These are phyloP conservation scores for Acleris sparsana DNA, from an alignment of 2,888 invertebrate genomes.

Conservation along the genomic window DNA sequence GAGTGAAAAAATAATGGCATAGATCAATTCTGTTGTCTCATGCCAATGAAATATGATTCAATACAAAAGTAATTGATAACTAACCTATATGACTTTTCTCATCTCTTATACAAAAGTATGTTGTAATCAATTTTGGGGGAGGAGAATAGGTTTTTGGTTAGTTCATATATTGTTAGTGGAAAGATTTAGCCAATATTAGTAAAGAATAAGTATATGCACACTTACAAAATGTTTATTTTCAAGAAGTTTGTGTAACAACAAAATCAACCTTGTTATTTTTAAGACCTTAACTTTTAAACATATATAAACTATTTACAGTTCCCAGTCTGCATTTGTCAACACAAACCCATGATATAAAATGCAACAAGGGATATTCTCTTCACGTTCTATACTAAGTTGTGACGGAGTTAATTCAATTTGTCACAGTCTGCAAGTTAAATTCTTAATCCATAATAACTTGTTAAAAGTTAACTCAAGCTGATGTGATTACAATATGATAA, in stretches of 20 bases:
- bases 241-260: slow-evolving; percentile 83
- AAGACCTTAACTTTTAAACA: slow-evolving; percentile 81
- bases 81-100: neutral
- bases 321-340: slow-evolving; percentile 78
- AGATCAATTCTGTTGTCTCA: neutral
- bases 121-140: slow-evolving; percentile 41
- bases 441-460: slow-evolving; percentile 68
- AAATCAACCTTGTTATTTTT: slow-evolving; percentile 81
- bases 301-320: slow-evolving; percentile 82
- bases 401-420: slow-evolving; percentile 79
- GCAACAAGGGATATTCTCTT: slow-evolving; percentile 78
- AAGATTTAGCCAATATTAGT: slow-evolving; percentile 31
- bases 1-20: slow-evolving; percentile 21
- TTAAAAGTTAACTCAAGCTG: slow-evolving; percentile 72
- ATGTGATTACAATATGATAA: slow-evolving; percentile 77
- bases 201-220: slow-evolving; percentile 73
- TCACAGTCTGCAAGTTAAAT: slow-evolving; percentile 74
- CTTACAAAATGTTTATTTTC: slow-evolving; percentile 84
- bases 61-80: slow-evolving; percentile 12
- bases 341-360: slow-evolving; percentile 81
- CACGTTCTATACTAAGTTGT: slow-evolving; percentile 80
- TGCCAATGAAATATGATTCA: slow-evolving; percentile 17
- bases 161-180: slow-evolving; percentile 17
- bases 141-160: slow-evolving; percentile 39
- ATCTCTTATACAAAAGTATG: slow-evolving; percentile 14